Evolutionary conservation across 2,888 invertebrate species (phyloP), one percentile per base, ranked within the genome.

Genomic region (Drosophila barbarae): DNA sequence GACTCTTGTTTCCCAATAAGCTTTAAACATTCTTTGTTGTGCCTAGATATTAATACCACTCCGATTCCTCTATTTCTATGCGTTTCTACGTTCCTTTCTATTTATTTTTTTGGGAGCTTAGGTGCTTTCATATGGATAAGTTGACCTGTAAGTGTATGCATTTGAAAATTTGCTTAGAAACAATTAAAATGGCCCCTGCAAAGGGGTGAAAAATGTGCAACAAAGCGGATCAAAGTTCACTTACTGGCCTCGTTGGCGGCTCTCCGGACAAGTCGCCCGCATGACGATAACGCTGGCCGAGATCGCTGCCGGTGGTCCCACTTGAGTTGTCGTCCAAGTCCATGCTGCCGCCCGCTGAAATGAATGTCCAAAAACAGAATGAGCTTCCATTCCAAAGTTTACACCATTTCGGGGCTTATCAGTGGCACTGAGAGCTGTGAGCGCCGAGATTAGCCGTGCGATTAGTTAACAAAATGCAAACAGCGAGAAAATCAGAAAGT

Each of bases 211-310:
- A 53, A 42, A 44, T n/a, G 23, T 68, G 26, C 34, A 13, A 12
- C 7, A 10, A n/a, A 15, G 34, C 52, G 52, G 69, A 12, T 64
- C 69, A 65, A 73, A 83, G 80, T 79, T 15, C 83, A 72, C 75
- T 76, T 77, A 88, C 88, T 36, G 86, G 70, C 65, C 85, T 68
- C 0, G 84, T 84, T 23, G 88, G 77, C 18, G 78, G 70, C 38
- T 88, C 88, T 9, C 87, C 87, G 2, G 88, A 88, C 32, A 88
- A 70, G 41, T 88, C 88, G 12, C 89, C 87, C 12, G 85, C 88
- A 78, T 89, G 86, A 0, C 85, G 79, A 75, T 83, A 88, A 30
- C 88, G 84, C 34, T 76, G 80, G 13, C 61, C 56, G 1, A 73
- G 69, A 64, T 77, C 75, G 15, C 66, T 58, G 30, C 57, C 70